These are phyloP conservation scores for Glossosoma conforme DNA, from an alignment of 1,140 invertebrate genomes.

Conservation along the genomic window DNA sequence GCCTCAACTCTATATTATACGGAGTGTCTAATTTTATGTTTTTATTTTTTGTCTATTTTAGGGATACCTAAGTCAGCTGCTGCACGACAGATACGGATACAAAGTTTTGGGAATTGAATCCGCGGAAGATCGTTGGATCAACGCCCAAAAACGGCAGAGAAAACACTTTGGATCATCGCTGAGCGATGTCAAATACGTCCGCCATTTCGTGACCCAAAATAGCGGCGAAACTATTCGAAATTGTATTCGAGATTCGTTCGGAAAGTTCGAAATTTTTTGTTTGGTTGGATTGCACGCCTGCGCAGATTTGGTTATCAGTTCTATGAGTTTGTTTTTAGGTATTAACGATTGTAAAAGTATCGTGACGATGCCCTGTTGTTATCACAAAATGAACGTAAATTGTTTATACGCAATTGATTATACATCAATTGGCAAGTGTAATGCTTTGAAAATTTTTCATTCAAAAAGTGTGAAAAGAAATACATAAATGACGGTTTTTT, in stretches of 20 bases:
- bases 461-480: not conserved
- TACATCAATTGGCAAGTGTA: not conserved
- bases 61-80: slow-evolving; percentile 71
- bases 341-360: slow-evolving; percentile 55
- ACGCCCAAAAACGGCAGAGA: slow-evolving; percentile 58
- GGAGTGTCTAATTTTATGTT: not conserved
- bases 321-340: slow-evolving; percentile 65
- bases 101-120: slow-evolving; percentile 72
- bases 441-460: not conserved
- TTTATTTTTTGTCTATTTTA: slow-evolving; percentile 32
- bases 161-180: slow-evolving; percentile 51
- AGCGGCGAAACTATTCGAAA: slow-evolving; percentile 47
- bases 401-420: not conserved
- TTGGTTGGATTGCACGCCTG: slow-evolving; percentile 66
- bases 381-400: slow-evolving; percentile 66
- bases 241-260: slow-evolving; percentile 37
- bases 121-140: slow-evolving; percentile 54
- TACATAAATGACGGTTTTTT: not conserved
- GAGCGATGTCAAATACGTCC: slow-evolving; percentile 52
- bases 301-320: slow-evolving; percentile 71
- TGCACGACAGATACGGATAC: slow-evolving; percentile 59
- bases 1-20: not conserved
- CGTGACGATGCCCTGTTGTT: slow-evolving; percentile 79
- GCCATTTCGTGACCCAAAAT: slow-evolving; percentile 50
- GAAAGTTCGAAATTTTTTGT: slow-evolving; percentile 4